Conservation (phyloP, 2,888 invertebrate genomes). For the Drosophila borborema region DNA sequence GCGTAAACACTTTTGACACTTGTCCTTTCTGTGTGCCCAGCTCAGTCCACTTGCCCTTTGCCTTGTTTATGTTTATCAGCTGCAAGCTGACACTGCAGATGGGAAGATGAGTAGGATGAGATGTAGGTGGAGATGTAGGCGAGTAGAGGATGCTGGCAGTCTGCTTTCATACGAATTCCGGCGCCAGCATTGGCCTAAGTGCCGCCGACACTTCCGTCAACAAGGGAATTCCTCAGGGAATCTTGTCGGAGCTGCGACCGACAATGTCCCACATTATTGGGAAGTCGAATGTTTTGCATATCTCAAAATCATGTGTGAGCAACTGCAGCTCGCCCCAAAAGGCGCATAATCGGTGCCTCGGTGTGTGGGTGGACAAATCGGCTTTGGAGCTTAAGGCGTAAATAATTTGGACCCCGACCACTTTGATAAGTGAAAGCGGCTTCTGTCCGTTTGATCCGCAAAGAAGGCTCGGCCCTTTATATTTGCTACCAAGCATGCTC, state of each 20-base stretch:
- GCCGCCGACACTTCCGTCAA: conserved; percentile 64
- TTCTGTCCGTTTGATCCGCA: conserved; percentile 61
- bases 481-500: conserved; percentile 23
- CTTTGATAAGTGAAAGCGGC: conserved; percentile 70
- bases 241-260: conserved; percentile 21
- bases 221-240: conserved; percentile 35
- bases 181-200: conserved; percentile 68
- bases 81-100: conserved; percentile 55
- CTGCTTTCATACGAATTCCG: conserved; percentile 70
- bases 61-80: conserved; percentile 2
- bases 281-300: conserved; percentile 46
- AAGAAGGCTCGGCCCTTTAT: conserved; percentile 51
- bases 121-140: too few species aligned
- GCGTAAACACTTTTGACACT: conserved; percentile 67
- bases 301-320: conserved; percentile 24
- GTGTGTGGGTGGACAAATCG: conserved; percentile 59
- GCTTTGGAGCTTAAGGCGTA: conserved; percentile 79
- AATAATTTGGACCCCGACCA: conserved; percentile 74
- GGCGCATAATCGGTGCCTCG: conserved; percentile 14
- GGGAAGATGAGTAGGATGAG: too few species aligned
- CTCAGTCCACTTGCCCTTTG: not conserved
- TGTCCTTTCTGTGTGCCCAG: conserved; percentile 37
- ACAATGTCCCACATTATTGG: conserved; percentile 28
- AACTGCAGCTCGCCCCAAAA: conserved; percentile 1
- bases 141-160: conserved; percentile 21